Percentiles rank a stretch among this genome's conserved stretches.
phyloP scores from a whole-genome alignment of 2,113 vertebrate species.

The Atlantisia rogersi region DNA sequence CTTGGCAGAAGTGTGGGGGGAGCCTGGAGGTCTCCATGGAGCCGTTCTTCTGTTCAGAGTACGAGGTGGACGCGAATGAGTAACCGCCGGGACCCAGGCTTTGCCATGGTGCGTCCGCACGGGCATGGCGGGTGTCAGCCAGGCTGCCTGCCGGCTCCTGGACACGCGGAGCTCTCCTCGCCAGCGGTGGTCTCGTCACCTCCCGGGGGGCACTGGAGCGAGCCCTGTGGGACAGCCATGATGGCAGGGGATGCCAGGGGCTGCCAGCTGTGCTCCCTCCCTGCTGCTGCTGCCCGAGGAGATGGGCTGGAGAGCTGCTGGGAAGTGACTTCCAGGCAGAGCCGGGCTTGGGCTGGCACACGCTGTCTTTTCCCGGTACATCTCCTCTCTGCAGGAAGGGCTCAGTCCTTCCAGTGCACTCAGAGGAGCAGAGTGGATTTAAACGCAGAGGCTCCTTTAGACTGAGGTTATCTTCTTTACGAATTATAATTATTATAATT shows the following conservation, averaged over 20 bases:
- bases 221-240: neutral
- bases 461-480: slow-evolving; percentile 30
- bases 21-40: neutral
- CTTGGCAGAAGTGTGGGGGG: neutral
- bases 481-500: slow-evolving; percentile 18
- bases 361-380: accelerated
- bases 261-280: neutral
- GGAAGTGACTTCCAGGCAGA: neutral
- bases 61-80: neutral
- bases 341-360: neutral
- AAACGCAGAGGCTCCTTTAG: neutral
- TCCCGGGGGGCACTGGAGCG: accelerated
- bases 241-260: accelerated
- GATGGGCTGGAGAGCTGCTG: accelerated
- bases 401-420: neutral
- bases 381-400: neutral
- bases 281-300: neutral
- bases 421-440: neutral
- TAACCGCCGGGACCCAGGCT: neutral
- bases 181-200: neutral
- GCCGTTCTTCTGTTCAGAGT: neutral
- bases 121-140: neutral
- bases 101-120: neutral
- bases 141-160: neutral
- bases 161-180: neutral